Evolutionary conservation across 2,797 vertebrate species (phyloP), one percentile per base, ranked within the genome.

Genomic region (Buphagus erythrorhynchus): DNA sequence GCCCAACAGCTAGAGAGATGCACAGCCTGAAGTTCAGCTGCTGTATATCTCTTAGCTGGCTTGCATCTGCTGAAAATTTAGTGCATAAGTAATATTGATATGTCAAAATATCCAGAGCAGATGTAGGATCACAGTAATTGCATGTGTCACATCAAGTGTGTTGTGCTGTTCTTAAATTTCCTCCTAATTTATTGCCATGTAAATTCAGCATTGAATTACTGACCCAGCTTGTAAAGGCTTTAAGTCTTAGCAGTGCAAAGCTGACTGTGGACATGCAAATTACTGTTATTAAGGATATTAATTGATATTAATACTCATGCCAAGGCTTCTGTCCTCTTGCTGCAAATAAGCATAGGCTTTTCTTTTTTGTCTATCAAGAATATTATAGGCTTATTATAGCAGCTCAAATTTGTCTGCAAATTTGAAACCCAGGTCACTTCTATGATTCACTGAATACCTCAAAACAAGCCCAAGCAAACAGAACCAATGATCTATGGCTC

Each of bases 241-340:
- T 88, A 81, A 74, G 86, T 87, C 54, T 65, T 58, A 62, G 28
- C 7, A 14, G 31, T 48, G 69, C 33, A 58, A 72, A 91, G 45
- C 42, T 75, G 59, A 62, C 63, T 66, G 63, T 35, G 55, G 46
- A 69, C 59, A 40, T 73, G 38, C 51, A 90, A 93, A 93, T 95
- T 82, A 91, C 51, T 73, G 45, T 89, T 95, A 76, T 87, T 92
- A 94, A 76, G 59, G 79, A 69, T 89, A 24, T 46, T 46, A 85
- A 87, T 36, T 82, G 58, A 21, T 67, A 54, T 82, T 76, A 91
- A 85, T 26, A 68, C 38, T 87, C 0, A 0, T 89, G 67, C 81
- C 74, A 87, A 74, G 54, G 54, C 73, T 91, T 81, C 62, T 54
- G n/a, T 87, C 66, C 43, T 66, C 55, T 65, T n/a, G n/a, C 51